These are phyloP conservation scores for Trichosurus vulpecula DNA, from an alignment of 2,797 vertebrate species.

Conservation along the genomic window DNA sequence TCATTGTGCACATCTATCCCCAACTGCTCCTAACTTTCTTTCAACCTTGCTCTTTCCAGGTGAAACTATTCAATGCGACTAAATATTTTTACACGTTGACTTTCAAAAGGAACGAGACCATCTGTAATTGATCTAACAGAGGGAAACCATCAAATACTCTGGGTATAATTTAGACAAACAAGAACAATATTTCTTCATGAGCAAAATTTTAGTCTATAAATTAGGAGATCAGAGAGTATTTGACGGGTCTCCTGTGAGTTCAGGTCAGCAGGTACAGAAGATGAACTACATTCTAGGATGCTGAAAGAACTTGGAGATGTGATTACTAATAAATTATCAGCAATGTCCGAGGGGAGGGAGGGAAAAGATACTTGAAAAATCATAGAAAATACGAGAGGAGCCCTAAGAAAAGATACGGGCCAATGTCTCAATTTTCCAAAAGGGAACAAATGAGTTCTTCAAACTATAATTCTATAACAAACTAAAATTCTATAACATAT, in stretches of 20 bases:
- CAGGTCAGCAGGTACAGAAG: neutral
- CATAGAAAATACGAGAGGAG: neutral
- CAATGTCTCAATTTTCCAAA: neutral
- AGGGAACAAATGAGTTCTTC: neutral
- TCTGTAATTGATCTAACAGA: constrained; percentile 14
- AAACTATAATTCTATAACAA: neutral
- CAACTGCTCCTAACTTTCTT: constrained; percentile 29
- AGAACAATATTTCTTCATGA: neutral
- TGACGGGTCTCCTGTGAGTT: neutral
- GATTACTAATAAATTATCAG: neutral
- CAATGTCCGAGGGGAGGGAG: neutral
- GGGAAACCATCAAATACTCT: neutral
- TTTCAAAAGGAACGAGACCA: constrained; percentile 24
- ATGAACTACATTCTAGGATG: neutral
- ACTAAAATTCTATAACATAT: neutral
- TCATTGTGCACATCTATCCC: neutral
- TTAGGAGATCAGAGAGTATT: neutral
- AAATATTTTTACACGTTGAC: constrained; percentile 25
- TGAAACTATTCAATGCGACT: neutral
- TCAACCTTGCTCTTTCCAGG: neutral
- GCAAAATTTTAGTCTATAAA: constrained; percentile 7
- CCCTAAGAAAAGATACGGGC: neutral
- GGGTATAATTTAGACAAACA: constrained; percentile 21
- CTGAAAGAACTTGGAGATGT: neutral
- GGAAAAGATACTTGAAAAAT: neutral